Evolutionary conservation across 1,140 invertebrate species (phyloP), one percentile per base, ranked within the genome.

Genomic region (Pseudomyrmex flavicornis): DNA sequence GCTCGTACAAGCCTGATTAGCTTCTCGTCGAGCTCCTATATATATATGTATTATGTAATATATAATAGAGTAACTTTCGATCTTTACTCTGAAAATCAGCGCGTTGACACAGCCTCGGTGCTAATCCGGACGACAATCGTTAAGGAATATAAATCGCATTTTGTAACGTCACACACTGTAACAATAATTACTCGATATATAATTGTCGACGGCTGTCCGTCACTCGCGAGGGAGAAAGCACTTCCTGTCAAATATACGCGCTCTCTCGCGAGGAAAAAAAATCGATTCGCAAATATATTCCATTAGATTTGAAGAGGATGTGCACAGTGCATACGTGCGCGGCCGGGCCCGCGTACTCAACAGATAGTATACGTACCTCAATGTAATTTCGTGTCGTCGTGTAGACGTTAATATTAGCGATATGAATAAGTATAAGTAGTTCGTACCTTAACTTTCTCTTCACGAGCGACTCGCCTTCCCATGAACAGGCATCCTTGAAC

Each of bases 41-140:
- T 26, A 26, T 26, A 26, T 26, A 26, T 26, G 2, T 26, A 26
- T 26, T 68, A 52, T 35, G 15, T 4, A 20, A n/a, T 9, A 9
- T 15, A 26, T 56, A 59, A 12, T 59, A 59, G 7, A 70, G 22
- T 59, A 70, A 15, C 46, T 58, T 72, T 58, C n/a, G 22, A 56
- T 35, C 66, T 72, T 80, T 80, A 26, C 66, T 61, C 35, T 35
- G 35, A 35, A 48, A 59, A 48, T 70, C 75, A 79, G 75, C 44
- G 75, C 44, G 15, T 48, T 66, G 52, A 79, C 65, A 44, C 66
- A 17, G 8, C 35, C 35, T 80, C 76, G 76, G 66, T 35, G 76
- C 76, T 80, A 80, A 80, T 72, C 66, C 56, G 66, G 54, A 80
- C 66, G 76, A 80, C 76, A 80, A 80, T 80, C 76, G 66, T 80